Evolutionary conservation across 2,113 vertebrate species (phyloP), one percentile per base, ranked within the genome.

Genomic region (Spea multiplicata): DNA sequence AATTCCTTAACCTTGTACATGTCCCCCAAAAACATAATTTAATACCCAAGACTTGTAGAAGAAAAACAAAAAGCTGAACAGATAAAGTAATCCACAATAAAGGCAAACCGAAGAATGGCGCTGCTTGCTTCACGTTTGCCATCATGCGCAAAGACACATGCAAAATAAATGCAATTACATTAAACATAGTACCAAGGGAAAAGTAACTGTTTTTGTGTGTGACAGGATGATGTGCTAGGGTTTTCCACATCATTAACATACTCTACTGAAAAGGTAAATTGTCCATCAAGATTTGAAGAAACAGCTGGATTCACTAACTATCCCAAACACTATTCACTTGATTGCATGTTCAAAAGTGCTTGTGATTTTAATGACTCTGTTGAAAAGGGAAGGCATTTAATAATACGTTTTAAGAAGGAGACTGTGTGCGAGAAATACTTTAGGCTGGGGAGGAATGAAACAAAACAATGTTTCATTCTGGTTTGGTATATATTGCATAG

Each of bases 231-330:
- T 79, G 77, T 73, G 73, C 76, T 73, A 71, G 70, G 72, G 68
- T 71, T 79, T 79, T 79, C 77, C 70, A 73, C 62, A 73, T 62
- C 70, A 73, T 79, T 73, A 79, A 73, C 70, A 79, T 66, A 66
- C 77, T 53, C 64, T 79, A 59, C 77, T 73, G 61, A 55, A 79
- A 79, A 79, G 69, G 77, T 73, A 79, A 79, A 79, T 72, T 79
- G 70, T 73, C 77, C 77, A 72, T 79, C 77, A 79, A 79, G 77
- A 73, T 73, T 73, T 79, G 70, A 78, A 66, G 61, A 73, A 73
- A 79, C 70, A 79, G 77, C 77, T 79, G 77, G 77, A 79, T 73
- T 70, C 71, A 66, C 70, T 73, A 79, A 65, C 77, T 70, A 79
- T 66, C 67, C 61, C 61, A 79, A 73, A 79, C 76, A 78, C 69